phyloP scores from a whole-genome alignment of 64 coral and sea anemone species.

The Montipora efflorescens region DNA sequence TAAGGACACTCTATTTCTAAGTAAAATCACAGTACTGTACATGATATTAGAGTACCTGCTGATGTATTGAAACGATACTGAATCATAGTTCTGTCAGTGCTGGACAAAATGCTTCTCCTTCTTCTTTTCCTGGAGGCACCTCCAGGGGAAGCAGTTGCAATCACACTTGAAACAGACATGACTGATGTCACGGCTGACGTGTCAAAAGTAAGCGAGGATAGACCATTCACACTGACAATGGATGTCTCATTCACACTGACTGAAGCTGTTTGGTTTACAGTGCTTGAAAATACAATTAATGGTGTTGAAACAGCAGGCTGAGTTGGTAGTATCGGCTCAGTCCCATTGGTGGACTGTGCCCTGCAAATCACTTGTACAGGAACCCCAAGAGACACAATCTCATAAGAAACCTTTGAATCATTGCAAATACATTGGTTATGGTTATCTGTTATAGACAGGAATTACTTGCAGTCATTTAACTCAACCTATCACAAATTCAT shows the following conservation, averaged over 20 bases:
- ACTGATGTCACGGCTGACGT: background rate
- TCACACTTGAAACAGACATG: background rate
- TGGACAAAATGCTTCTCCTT: constrained; percentile 7
- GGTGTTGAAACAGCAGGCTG: constrained; percentile 9
- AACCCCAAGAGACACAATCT: constrained; percentile 24
- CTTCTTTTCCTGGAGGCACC: background rate
- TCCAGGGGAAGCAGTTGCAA: background rate
- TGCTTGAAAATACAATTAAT: background rate
- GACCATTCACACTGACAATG: background rate
- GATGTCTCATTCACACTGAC: background rate
- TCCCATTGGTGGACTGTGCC: constrained; percentile 59
- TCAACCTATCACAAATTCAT: no score
- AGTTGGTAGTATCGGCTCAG: background rate
- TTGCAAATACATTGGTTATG: background rate
- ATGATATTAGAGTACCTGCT: constrained; percentile 17
- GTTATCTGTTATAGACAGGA: background rate
- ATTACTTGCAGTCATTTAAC: no score
- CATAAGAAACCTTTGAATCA: constrained; percentile 37
- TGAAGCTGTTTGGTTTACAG: background rate
- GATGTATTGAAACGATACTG: constrained; percentile 61
- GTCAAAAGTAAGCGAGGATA: no score
- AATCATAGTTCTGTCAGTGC: background rate
- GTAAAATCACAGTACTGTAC: background rate
- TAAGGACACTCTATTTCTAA: no score
- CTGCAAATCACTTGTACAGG: constrained; percentile 54